These are phyloP conservation scores for Smutsia gigantea DNA, from an alignment of 2,797 vertebrate genomes.

Conservation along the genomic window DNA sequence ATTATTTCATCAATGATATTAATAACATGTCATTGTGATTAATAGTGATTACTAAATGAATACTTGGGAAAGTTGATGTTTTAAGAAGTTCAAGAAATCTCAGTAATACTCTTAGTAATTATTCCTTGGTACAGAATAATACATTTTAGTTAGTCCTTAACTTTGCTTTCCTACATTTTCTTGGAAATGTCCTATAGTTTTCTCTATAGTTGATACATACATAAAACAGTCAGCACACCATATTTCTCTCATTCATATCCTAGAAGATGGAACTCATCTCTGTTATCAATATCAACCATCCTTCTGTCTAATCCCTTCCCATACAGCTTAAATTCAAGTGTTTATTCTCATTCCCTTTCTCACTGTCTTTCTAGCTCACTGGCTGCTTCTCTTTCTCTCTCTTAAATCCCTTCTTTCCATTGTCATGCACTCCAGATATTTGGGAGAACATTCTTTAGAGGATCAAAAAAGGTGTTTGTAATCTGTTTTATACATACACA, in stretches of 20 bases:
- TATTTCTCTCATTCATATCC: constrained; percentile 45
- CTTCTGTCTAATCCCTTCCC: background rate
- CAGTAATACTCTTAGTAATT: background rate
- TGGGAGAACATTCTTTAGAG: background rate
- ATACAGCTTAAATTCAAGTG: background rate
- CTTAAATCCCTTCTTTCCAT: background rate
- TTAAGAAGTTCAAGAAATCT: constrained; percentile 10
- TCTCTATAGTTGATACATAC: background rate
- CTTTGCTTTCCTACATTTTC: background rate
- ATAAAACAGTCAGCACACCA: background rate
- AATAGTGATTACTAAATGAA: background rate
- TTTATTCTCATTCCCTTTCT: background rate
- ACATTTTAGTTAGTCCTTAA: background rate
- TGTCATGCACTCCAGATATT: background rate
- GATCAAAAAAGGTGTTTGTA: background rate
- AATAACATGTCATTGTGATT: background rate
- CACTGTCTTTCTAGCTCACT: background rate
- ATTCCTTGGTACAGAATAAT: background rate
- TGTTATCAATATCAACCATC: background rate
- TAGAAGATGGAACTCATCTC: background rate
- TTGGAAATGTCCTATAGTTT: background rate
- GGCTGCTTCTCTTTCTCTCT: background rate
- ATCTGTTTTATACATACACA: background rate
- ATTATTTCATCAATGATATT: background rate
- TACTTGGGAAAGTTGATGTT: background rate